These are phyloP conservation scores for Lordiphosa stackelbergi DNA, from an alignment of 1,140 invertebrate genomes.

Conservation along the genomic window DNA sequence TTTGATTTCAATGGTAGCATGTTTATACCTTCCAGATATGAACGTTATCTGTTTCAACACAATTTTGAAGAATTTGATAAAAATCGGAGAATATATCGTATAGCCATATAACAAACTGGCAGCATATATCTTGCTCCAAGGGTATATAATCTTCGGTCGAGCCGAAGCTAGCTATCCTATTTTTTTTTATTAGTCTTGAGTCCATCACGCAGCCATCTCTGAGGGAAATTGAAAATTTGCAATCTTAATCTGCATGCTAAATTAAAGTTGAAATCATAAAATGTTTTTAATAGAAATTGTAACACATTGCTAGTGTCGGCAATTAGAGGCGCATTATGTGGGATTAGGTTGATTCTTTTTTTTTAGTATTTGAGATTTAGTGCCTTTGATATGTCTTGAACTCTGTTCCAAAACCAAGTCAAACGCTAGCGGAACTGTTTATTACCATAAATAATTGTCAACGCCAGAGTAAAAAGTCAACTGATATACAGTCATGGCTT, in stretches of 20 bases:
- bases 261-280: conserved; percentile 26
- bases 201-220: too few relatives aligned
- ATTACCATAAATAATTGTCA: conserved; percentile 76
- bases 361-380: conserved; percentile 32
- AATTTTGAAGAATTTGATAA: too few relatives aligned
- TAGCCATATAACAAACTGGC: too few relatives aligned
- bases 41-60: too few relatives aligned
- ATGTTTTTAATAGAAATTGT: conserved; percentile 51
- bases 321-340: conserved; percentile 65
- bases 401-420: conserved; percentile 12
- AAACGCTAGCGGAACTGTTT: conserved; percentile 61
- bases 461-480: conserved; percentile 62
- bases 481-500: conserved; percentile 65
- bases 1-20: too few relatives aligned
- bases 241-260: conserved; percentile 39
- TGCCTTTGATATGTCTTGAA: conserved; percentile 11
- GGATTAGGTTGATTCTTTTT: conserved; percentile 21
- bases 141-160: too few relatives aligned
- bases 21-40: too few relatives aligned
- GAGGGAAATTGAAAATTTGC: conserved; percentile 13
- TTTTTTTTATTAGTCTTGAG: too few relatives aligned
- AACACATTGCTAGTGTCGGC: conserved; percentile 47
- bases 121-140: too few relatives aligned
- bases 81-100: too few relatives aligned
- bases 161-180: too few relatives aligned